Conservation (phyloP, 1,140 invertebrate genomes). For the Drosophila baimaii region DNA sequence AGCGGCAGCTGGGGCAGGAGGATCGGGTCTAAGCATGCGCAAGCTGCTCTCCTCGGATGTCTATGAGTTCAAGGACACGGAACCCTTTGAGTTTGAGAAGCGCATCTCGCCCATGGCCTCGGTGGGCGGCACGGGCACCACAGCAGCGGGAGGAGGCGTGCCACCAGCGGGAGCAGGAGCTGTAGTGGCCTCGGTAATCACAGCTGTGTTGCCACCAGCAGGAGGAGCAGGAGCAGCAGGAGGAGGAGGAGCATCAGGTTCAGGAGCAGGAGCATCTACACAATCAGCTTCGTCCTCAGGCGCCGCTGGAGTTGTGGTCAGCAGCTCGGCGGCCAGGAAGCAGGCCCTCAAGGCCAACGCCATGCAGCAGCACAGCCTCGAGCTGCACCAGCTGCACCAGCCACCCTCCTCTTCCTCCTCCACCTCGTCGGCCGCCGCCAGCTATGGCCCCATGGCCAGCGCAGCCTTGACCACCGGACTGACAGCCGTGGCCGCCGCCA, state of each 20-base stretch:
- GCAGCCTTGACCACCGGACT: background rate
- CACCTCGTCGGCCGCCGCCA: constrained; percentile 4
- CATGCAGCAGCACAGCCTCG: constrained; percentile 48
- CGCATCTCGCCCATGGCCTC: constrained; percentile 80
- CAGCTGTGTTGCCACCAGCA: background rate
- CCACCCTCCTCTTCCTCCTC: constrained; percentile 3
- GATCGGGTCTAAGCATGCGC: constrained; percentile 13
- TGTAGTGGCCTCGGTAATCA: background rate
- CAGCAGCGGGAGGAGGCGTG: constrained; percentile 1
- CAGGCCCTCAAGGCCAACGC: constrained; percentile 48
- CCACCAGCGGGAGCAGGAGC: background rate
- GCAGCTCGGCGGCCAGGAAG: constrained; percentile 46
- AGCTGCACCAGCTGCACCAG: constrained; percentile 46
- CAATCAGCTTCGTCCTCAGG: background rate
- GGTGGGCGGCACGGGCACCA: constrained; percentile 16
- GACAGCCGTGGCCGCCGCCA: no score
- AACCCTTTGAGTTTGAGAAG: constrained; percentile 92
- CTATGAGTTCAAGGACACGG: constrained; percentile 95
- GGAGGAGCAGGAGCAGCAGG: background rate
- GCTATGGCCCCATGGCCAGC: background rate
- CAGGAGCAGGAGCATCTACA: no score
- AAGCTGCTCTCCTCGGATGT: constrained; percentile 83
- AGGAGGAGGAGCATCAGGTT: background rate
- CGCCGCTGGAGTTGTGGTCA: constrained; percentile 17
- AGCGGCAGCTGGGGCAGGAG: background rate